Evolutionary conservation across 2,888 invertebrate genomes (phyloP).

Genomic region (Patella ulyssiponensis): DNA sequence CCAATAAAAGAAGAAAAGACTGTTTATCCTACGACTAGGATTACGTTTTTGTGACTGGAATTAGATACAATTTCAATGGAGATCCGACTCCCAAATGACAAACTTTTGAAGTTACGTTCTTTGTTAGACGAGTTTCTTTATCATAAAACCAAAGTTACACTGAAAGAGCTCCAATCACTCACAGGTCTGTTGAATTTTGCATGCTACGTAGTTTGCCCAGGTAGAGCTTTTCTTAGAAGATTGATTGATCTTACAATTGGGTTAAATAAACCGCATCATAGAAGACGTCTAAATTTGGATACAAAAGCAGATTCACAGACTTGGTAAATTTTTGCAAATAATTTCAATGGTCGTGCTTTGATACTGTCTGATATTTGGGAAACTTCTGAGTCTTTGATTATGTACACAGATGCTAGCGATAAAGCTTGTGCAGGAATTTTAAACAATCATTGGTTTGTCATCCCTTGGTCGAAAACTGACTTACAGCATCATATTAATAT

Average conservation of each 20-base stretch:
- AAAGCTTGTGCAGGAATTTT: neutral
- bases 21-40: neutral
- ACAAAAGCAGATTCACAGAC: conserved; percentile 22
- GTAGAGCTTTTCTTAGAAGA: conserved; percentile 36
- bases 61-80: conserved; percentile 1
- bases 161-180: conserved; percentile 27
- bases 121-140: neutral
- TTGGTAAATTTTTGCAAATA: too few species aligned
- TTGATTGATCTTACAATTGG: conserved; percentile 40
- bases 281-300: conserved; percentile 15
- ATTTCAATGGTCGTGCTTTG: conserved; percentile 29
- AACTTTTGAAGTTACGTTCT: conserved; percentile 1
- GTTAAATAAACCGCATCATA: conserved; percentile 23
- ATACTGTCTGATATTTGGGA: neutral
- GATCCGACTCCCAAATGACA: conserved; percentile 6
- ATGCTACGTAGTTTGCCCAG: conserved; percentile 31
- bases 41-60: neutral
- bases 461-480: neutral
- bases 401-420: conserved; percentile 7
- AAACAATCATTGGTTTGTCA: neutral
- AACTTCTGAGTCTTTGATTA: neutral
- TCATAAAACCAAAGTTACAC: conserved; percentile 18
- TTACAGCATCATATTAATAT: conserved; percentile 15
- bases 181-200: conserved; percentile 36
- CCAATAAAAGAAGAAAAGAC: conserved; percentile 15